A percentile compares a stretch with the other conserved stretches of the same genome.
Conservation (phyloP, 2,113 vertebrate species). For the Spizaetus ornatus region DNA sequence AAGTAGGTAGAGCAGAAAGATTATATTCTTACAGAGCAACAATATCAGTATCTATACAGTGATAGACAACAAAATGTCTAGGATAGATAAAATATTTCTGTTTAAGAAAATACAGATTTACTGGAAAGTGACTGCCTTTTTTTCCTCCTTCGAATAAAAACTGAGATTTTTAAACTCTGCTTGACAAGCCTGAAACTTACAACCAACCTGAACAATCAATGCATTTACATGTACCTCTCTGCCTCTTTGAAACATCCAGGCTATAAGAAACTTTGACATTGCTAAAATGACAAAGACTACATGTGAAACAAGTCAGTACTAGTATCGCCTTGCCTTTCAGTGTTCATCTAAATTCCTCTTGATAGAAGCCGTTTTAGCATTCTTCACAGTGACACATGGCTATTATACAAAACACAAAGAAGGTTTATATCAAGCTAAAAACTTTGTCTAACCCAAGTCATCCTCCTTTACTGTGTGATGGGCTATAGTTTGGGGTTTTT, state of each 20-base stretch:
- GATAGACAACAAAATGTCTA: neutral
- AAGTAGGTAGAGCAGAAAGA: neutral
- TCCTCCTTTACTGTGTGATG: neutral
- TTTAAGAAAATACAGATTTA: neutral
- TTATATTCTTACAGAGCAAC: neutral
- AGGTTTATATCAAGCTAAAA: neutral
- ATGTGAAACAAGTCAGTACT: neutral
- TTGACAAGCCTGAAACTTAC: neutral
- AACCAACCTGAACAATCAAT: neutral
- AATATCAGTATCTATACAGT: neutral
- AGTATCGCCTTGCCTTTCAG: neutral
- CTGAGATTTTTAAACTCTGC: neutral
- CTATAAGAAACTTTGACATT: neutral
- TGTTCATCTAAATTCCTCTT: neutral
- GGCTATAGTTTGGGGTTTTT: neutral
- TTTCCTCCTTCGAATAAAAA: neutral
- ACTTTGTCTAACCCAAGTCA: neutral
- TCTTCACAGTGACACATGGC: neutral
- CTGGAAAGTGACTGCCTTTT: neutral
- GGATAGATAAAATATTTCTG: neutral
- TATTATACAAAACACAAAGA: constrained; percentile 8
- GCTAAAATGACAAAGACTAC: constrained; percentile 19
- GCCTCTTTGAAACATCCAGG: neutral
- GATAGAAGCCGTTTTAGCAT: constrained; percentile 5
- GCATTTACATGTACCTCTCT: neutral